Conservation (phyloP, 2,113 vertebrate genomes). For the Labeo catla region DNA sequence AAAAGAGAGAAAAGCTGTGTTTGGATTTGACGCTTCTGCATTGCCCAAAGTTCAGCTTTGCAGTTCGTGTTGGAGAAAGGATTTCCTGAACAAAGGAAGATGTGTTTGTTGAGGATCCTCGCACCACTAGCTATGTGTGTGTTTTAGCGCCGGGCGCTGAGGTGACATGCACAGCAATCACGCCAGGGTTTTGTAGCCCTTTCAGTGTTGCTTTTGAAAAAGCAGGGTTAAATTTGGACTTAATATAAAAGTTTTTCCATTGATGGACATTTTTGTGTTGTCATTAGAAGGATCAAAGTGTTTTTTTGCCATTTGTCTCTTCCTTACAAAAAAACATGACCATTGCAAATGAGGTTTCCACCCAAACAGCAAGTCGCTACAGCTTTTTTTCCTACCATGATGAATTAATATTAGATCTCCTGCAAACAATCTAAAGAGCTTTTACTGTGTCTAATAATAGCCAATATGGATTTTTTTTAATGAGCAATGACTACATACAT, state of each 20-base stretch:
- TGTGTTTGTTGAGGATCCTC: conserved; percentile 60
- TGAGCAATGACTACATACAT: background rate
- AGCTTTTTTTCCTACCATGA: too few relatives aligned
- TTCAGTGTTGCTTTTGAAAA: conserved; percentile 36
- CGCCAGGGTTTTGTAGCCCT: conserved; percentile 46
- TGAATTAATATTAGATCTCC: background rate
- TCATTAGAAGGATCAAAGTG: background rate
- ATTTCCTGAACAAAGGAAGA: conserved; percentile 64
- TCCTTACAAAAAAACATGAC: background rate
- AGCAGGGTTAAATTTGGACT: conserved; percentile 32
- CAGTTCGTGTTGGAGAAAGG: conserved; percentile 58
- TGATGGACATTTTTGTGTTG: background rate
- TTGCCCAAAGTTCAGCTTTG: conserved; percentile 57
- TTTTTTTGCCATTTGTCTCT: background rate
- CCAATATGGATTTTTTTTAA: background rate
- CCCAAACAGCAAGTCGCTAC: background rate
- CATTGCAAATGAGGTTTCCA: background rate
- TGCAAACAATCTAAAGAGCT: background rate
- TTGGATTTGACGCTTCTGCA: conserved; percentile 52
- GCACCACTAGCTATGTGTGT: conserved; percentile 57
- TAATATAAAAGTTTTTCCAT: background rate
- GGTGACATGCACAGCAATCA: conserved; percentile 56
- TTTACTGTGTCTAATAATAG: background rate
- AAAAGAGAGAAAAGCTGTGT: conserved; percentile 51
- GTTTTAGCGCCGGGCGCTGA: conserved; percentile 53